These are phyloP conservation scores for Crotophaga sulcirostris DNA, from an alignment of 2,113 vertebrate species.

Conservation along the genomic window DNA sequence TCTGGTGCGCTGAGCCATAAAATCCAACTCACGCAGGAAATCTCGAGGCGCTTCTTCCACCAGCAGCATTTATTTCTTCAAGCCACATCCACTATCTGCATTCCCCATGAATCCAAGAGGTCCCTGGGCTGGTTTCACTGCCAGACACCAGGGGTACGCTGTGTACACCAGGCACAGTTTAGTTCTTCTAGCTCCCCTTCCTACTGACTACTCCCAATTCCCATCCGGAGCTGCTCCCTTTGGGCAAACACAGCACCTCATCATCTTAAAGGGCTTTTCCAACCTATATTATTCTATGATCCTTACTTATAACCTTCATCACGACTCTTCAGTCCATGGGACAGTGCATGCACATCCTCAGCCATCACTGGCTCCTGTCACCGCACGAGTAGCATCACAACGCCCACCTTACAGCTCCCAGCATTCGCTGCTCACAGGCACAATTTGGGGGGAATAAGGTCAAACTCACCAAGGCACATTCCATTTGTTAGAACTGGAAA, in stretches of 20 bases:
- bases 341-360: not conserved
- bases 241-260: not conserved
- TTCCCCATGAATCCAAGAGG: not conserved
- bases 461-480: not conserved
- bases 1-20: accelerated
- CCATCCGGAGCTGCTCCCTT: not conserved
- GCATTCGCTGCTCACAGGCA: not conserved
- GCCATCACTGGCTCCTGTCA: not conserved
- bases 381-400: accelerated
- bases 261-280: not conserved
- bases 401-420: not conserved
- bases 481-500: not conserved
- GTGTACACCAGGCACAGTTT: not conserved
- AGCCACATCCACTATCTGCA: not conserved
- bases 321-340: not conserved
- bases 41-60: not conserved
- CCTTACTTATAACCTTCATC: not conserved
- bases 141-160: not conserved
- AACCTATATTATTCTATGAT: not conserved
- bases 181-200: not conserved
- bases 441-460: not conserved
- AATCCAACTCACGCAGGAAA: accelerated
- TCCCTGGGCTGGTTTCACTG: not conserved
- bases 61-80: not conserved
- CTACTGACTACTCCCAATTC: not conserved